Percentiles rank a stretch among this genome's conserved stretches.
Evolutionary conservation across 1,140 invertebrate species (phyloP).

Genomic region (Armadillidium nasatum): DNA sequence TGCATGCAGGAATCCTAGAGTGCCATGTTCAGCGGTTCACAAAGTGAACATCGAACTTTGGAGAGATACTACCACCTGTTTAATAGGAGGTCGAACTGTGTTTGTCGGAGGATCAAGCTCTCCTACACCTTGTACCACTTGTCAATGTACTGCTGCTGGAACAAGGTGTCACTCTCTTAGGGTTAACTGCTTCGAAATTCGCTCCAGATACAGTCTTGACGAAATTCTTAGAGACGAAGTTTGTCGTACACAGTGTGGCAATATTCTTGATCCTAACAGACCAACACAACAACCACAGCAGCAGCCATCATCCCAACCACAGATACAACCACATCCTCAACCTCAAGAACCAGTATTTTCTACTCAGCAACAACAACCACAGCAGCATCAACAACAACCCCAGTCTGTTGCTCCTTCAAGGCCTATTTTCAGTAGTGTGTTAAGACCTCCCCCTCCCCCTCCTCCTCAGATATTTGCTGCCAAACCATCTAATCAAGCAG

Average conservation of each 20-base stretch:
- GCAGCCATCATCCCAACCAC: conserved; percentile 19
- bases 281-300: conserved; percentile 27
- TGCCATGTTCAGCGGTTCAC: conserved; percentile 71
- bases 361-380: conserved; percentile 9
- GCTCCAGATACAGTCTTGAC: conserved; percentile 73
- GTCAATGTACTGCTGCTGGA: conserved; percentile 55
- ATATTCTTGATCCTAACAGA: conserved; percentile 40
- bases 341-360: neutral
- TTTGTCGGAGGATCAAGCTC: conserved; percentile 63
- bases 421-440: conserved; percentile 24
- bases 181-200: conserved; percentile 75
- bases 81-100: conserved; percentile 34
- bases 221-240: conserved; percentile 78
- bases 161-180: conserved; percentile 81
- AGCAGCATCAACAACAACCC: neutral
- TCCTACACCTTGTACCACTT: conserved; percentile 29
- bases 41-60: conserved; percentile 72
- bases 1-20: conserved; percentile 64
- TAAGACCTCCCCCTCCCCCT: conserved; percentile 10
- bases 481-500: neutral
- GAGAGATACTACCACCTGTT: conserved; percentile 59
- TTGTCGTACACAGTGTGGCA: conserved; percentile 77
- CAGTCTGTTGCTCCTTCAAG: neutral
- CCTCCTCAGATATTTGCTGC: neutral
- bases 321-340: neutral